Evolutionary conservation across 2,797 vertebrate genomes (phyloP), one percentile per base, ranked within the genome.

Genomic region (Halcyon badia): DNA sequence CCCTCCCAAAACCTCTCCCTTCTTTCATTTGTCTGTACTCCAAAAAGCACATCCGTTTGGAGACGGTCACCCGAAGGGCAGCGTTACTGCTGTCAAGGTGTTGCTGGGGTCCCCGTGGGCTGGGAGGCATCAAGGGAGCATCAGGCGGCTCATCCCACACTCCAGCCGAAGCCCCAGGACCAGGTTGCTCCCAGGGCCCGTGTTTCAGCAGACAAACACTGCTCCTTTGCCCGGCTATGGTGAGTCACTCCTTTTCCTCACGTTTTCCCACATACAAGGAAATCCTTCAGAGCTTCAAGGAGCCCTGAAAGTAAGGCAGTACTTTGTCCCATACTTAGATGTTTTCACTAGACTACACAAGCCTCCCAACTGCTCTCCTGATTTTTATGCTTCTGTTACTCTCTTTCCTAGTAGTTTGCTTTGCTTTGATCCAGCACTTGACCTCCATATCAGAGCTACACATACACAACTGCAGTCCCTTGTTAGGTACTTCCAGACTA

Each of bases 41-140:
- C 0, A 0, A 69, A 60, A 15, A 60, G 25, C 31, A 44, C 30
- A 46, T 8, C 5, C 8, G 7, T 11, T 1, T 1, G 5, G 5
- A 17, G 5, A 21, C 0, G 9, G 5, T 18, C 33, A 28, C 15
- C 70, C 25, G 4, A 71, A 35, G 44, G 19, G 28, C 22, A 30
- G 37, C 2, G 0, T 2, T 41, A 19, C 1, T 14, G 46, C 24
- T 33, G 37, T 6, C n/a, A 14, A 41, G 30, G 30, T 17, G 31
- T 35, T 2, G 1, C 57, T 16, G n/a, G 6, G 24, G 2, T 49
- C 39, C 25, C 28, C 8, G 8, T 5, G 28, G 49, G 39, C 57
- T 51, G 21, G 28, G 9, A 57, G 28, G 7, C 25, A 60, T 8
- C 0, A 0, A 56, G 17, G 5, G 3, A 89, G 18, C 4, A 11